Conservation (phyloP, 1,140 invertebrate species). For the Camponotus vicinus region DNA sequence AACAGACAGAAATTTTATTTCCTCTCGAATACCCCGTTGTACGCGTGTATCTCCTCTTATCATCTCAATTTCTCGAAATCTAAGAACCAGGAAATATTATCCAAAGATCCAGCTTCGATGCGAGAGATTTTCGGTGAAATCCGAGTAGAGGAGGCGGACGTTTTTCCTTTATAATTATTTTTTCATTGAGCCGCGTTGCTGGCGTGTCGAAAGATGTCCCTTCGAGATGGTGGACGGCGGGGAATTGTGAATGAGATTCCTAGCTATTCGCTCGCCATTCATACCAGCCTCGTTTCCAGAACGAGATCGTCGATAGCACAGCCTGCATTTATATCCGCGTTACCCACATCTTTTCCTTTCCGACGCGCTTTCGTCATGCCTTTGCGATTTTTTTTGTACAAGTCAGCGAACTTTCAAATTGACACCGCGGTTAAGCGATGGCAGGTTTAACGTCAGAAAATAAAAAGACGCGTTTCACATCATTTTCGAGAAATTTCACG, state of each 20-base stretch:
- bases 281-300: constrained; percentile 36
- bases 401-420: background rate
- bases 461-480: background rate
- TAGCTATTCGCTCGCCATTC: constrained; percentile 66
- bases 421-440: background rate
- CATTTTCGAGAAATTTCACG: background rate
- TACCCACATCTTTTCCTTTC: constrained; percentile 77
- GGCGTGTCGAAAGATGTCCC: constrained; percentile 74
- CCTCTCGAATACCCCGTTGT: background rate
- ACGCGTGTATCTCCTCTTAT: background rate
- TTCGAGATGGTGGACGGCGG: constrained; percentile 72
- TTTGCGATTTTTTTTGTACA: constrained; percentile 14
- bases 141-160: constrained; percentile 29
- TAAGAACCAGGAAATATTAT: constrained; percentile 15
- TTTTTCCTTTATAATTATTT: constrained; percentile 76
- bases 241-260: constrained; percentile 81
- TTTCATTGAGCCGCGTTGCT: constrained; percentile 64
- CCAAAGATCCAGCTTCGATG: constrained; percentile 41
- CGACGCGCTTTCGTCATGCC: constrained; percentile 44
- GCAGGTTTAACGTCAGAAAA: background rate
- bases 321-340: constrained; percentile 79
- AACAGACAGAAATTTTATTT: background rate
- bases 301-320: constrained; percentile 79
- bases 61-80: constrained; percentile 14
- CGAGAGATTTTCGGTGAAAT: constrained; percentile 50